A percentile compares a stretch with the other conserved stretches of the same genome.
phyloP scores from a whole-genome alignment of 2,888 invertebrate genomes.

The Ceriagrion tenellum region DNA sequence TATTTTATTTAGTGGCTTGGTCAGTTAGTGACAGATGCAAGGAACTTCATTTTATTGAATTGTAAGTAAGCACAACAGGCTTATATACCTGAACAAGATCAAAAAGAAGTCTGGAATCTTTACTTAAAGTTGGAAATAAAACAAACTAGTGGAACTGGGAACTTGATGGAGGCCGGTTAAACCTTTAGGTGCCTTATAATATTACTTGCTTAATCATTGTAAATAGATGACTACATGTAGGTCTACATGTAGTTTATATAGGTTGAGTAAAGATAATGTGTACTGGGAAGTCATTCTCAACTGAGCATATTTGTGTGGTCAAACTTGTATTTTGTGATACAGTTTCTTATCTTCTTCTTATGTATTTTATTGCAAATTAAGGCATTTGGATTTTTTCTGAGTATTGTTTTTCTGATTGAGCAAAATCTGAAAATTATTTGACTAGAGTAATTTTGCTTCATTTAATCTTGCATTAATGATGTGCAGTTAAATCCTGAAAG shows the following conservation, averaged over 20 bases:
- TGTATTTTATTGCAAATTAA: neutral
- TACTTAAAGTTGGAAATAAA: neutral
- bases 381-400: neutral
- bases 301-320: neutral
- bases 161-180: constrained; percentile 9
- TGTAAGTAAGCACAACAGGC: neutral
- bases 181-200: constrained; percentile 60
- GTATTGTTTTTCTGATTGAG: neutral
- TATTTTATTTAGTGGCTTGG: neutral
- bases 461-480: neutral
- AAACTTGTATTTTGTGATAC: neutral
- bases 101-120: neutral
- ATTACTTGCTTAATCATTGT: constrained; percentile 32
- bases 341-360: neutral
- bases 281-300: neutral
- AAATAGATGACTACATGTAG: neutral
- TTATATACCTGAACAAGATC: neutral
- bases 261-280: neutral
- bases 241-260: neutral
- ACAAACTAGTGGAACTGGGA: neutral
- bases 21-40: neutral
- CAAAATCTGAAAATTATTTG: neutral
- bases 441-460: neutral
- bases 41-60: neutral
- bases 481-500: neutral